phyloP scores from a whole-genome alignment of 2,113 vertebrate genomes.

The human region DNA sequence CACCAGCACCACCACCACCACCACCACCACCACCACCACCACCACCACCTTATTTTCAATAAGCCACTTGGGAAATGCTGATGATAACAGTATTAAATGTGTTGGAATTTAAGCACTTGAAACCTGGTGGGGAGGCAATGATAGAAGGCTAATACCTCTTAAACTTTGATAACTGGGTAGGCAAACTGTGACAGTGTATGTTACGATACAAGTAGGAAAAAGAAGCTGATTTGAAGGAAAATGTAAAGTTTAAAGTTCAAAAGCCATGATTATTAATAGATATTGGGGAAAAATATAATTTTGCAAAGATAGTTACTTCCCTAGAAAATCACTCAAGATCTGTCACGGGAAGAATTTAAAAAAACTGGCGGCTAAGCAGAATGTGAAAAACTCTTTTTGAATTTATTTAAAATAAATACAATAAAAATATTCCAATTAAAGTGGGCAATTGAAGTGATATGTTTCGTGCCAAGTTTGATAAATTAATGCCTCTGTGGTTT shows the following conservation, averaged over 20 bases:
- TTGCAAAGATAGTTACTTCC: neutral
- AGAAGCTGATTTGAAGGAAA: neutral
- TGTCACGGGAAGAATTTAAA: neutral
- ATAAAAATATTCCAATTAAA: neutral
- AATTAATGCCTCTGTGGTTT: neutral
- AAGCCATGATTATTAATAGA: neutral
- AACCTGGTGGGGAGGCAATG: neutral
- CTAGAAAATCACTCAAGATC: neutral
- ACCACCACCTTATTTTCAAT: neutral
- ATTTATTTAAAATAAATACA: conserved; percentile 36
- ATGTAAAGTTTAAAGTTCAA: neutral
- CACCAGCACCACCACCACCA: fast-evolving
- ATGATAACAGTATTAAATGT: neutral
- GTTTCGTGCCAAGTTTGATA: neutral
- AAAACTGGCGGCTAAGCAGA: neutral
- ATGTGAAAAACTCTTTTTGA: neutral
- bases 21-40: no score
- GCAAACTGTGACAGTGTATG: neutral
- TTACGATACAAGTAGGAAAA: neutral
- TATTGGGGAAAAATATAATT: neutral
- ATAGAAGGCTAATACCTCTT: neutral
- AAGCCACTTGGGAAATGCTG: neutral
- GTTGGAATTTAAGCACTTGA: neutral
- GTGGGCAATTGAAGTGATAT: neutral
- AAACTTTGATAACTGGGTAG: neutral